These are phyloP conservation scores for Lynx canadensis DNA, from an alignment of 2,113 vertebrate genomes.

Conservation along the genomic window DNA sequence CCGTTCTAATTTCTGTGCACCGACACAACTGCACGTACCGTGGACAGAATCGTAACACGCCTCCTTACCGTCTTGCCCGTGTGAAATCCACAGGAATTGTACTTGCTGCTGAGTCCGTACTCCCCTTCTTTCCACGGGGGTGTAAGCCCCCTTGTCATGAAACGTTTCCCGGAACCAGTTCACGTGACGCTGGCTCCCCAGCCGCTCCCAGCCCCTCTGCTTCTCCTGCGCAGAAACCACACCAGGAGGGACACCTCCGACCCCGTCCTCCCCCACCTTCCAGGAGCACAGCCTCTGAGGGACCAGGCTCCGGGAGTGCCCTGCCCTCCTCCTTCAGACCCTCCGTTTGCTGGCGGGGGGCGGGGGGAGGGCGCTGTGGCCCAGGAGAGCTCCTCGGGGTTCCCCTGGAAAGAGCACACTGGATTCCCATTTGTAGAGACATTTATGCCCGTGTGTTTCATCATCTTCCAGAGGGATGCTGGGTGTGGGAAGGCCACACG, in stretches of 20 bases:
- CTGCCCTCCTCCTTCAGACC: rapidly evolving
- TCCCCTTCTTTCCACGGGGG: rapidly evolving
- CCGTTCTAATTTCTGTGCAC: rapidly evolving
- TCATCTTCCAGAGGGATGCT: not conserved
- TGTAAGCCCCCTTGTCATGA: rapidly evolving
- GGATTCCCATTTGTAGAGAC: rapidly evolving
- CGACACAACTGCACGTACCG: rapidly evolving
- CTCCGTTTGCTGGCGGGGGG: rapidly evolving
- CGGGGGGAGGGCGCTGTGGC: not conserved
- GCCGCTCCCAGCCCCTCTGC: rapidly evolving
- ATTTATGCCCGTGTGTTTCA: rapidly evolving
- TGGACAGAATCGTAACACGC: rapidly evolving
- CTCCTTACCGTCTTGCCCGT: rapidly evolving
- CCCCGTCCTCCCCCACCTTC: rapidly evolving
- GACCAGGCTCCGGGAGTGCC: rapidly evolving
- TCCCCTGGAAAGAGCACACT: rapidly evolving
- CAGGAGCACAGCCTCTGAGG: not conserved
- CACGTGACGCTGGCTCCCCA: rapidly evolving
- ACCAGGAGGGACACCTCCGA: not conserved
- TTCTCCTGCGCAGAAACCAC: not conserved
- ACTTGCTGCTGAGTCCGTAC: rapidly evolving
- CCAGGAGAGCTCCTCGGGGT: not conserved
- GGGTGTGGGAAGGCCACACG: not conserved
- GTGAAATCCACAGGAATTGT: rapidly evolving
- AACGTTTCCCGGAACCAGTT: not conserved